Percentiles rank a stretch among this genome's conserved stretches.
Conservation (phyloP, 2,888 invertebrate species). For the Salpingus planirostris region DNA sequence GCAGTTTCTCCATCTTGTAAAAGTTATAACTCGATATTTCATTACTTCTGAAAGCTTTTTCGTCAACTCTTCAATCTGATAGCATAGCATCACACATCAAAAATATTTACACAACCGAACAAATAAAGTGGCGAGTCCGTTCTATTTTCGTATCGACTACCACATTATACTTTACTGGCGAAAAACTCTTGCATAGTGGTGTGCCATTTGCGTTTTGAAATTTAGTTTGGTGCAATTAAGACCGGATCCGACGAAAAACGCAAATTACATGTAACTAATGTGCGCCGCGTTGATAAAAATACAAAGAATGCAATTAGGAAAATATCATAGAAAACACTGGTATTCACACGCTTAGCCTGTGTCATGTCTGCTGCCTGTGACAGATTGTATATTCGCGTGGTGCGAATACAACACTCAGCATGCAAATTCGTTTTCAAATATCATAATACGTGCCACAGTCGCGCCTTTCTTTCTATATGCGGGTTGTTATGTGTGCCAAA, state of each 20-base stretch:
- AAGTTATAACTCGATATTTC: no score
- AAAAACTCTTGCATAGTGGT: no score
- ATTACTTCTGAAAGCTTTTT: no score
- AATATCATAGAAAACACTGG: slow-evolving; percentile 26
- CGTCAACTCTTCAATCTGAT: no score
- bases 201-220: no score
- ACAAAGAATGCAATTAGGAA: slow-evolving; percentile 27
- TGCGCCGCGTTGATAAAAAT: slow-evolving; percentile 20
- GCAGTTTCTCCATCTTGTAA: no score
- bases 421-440: slow-evolving; percentile 29
- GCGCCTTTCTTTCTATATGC: background rate
- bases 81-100: no score
- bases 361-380: slow-evolving; percentile 25
- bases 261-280: slow-evolving; percentile 23
- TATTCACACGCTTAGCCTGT: slow-evolving; percentile 27
- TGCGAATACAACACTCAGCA: slow-evolving; percentile 21
- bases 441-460: slow-evolving; percentile 18
- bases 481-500: no score
- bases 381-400: slow-evolving; percentile 34
- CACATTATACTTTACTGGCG: no score
- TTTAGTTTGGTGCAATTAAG: slow-evolving; percentile 12
- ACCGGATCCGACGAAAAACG: slow-evolving; percentile 11
- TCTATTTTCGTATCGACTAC: no score
- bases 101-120: no score
- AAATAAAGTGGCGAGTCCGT: no score